Percentiles rank a stretch among this genome's conserved stretches.
Conservation (phyloP, 2,113 vertebrate species). For the Otus sunia region DNA sequence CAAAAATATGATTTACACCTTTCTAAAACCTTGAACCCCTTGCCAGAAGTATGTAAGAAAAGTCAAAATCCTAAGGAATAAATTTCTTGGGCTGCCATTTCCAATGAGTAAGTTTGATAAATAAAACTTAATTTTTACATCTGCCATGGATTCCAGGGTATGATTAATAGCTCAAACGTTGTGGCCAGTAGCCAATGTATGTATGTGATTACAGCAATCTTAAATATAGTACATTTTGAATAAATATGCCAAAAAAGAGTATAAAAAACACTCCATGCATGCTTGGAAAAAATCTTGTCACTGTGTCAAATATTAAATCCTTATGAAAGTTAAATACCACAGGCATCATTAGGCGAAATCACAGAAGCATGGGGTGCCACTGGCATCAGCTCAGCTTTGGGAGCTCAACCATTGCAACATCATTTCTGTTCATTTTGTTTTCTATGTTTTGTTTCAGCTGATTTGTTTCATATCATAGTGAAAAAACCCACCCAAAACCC, state of each 20-base stretch:
- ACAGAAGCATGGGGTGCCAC: background rate
- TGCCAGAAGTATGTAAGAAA: conserved; percentile 48
- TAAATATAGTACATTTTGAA: conserved; percentile 45
- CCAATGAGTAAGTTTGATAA: conserved; percentile 53
- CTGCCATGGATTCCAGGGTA: conserved; percentile 34
- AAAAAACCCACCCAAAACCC: background rate
- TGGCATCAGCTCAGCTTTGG: background rate
- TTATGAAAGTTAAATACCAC: conserved; percentile 47
- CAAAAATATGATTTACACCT: conserved; percentile 67
- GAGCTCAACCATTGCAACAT: background rate
- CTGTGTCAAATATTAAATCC: conserved; percentile 54
- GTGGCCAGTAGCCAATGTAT: conserved; percentile 49
- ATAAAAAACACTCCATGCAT: conserved; percentile 24
- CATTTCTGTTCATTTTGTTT: background rate
- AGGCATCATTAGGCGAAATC: background rate
- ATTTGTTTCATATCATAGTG: background rate
- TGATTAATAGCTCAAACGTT: conserved; percentile 53
- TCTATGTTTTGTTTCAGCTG: background rate
- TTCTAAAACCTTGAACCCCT: conserved; percentile 44
- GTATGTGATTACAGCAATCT: conserved; percentile 58
- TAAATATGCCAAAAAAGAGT: conserved; percentile 51
- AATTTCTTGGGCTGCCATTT: conserved; percentile 47
- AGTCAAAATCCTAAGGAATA: conserved; percentile 11
- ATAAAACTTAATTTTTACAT: conserved; percentile 67
- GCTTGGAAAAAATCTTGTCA: conserved; percentile 44